A percentile compares a stretch with the other conserved stretches of the same genome.
Evolutionary conservation across 2,113 vertebrate genomes (phyloP).

Genomic region (Plecotus auritus): DNA sequence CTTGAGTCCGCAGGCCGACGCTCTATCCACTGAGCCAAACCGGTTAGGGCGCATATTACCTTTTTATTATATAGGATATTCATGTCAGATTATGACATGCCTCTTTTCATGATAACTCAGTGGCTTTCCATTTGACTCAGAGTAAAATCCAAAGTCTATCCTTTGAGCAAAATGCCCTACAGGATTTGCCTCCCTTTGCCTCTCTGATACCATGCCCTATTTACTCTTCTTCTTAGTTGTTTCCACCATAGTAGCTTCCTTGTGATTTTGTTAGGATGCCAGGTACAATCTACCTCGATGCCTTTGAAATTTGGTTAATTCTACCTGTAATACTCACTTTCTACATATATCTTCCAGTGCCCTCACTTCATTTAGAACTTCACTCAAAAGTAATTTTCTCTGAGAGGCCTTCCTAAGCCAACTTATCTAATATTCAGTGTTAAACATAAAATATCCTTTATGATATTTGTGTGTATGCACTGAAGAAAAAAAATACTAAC

Average conservation of each 20-base stretch:
- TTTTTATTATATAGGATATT: neutral
- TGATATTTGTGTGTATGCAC: neutral
- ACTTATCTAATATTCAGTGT: neutral
- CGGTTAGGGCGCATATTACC: no score
- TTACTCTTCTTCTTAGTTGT: neutral
- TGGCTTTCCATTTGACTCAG: neutral
- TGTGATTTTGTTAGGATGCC: neutral
- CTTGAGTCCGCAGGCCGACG: no score
- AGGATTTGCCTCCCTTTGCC: neutral
- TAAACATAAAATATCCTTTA: neutral
- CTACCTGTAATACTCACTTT: neutral
- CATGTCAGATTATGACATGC: neutral
- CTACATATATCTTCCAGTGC: neutral
- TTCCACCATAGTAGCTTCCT: neutral
- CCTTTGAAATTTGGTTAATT: neutral
- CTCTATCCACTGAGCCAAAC: no score
- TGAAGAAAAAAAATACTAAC: neutral
- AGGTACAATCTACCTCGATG: neutral
- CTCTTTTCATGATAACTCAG: neutral
- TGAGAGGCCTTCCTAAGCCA: neutral
- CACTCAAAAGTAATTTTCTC: neutral
- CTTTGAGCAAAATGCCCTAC: neutral
- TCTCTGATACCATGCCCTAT: neutral
- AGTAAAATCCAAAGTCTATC: neutral
- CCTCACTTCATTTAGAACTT: neutral